Percentiles rank a stretch among this genome's conserved stretches.
Conservation (phyloP, 2,797 vertebrate genomes). For the Heteromormyrus szaboi region DNA sequence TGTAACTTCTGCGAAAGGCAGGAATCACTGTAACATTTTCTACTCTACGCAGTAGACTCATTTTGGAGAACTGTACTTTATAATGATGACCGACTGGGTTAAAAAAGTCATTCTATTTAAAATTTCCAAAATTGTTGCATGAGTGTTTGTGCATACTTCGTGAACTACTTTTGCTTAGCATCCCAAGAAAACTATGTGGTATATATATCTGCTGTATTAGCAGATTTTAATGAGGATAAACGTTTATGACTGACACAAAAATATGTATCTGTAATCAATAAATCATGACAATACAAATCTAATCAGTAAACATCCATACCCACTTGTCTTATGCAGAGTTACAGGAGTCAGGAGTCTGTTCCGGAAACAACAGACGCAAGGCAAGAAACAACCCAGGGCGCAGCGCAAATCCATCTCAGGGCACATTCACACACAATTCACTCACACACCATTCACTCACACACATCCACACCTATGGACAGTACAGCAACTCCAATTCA, state of each 20-base stretch:
- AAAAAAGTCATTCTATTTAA: neutral
- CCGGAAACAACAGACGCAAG: neutral
- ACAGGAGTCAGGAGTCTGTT: neutral
- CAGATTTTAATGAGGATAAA: neutral
- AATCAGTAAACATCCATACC: neutral
- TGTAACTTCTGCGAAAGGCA: too few species aligned
- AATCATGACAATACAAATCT: neutral
- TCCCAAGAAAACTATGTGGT: neutral
- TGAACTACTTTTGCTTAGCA: neutral
- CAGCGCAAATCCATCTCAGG: neutral
- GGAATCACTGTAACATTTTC: neutral
- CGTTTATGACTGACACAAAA: neutral
- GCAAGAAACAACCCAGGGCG: neutral
- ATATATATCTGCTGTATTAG: neutral
- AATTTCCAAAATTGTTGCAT: neutral
- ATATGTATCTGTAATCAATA: neutral
- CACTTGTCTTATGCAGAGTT: neutral
- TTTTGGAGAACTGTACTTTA: neutral
- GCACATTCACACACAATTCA: neutral
- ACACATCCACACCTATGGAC: neutral
- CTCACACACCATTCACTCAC: neutral
- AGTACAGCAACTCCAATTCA: neutral
- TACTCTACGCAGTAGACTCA: neutral
- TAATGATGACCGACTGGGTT: neutral
- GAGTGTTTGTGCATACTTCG: neutral